These are phyloP conservation scores for Herpetotheres cachinnans DNA, from an alignment of 2,113 vertebrate species.

Conservation along the genomic window DNA sequence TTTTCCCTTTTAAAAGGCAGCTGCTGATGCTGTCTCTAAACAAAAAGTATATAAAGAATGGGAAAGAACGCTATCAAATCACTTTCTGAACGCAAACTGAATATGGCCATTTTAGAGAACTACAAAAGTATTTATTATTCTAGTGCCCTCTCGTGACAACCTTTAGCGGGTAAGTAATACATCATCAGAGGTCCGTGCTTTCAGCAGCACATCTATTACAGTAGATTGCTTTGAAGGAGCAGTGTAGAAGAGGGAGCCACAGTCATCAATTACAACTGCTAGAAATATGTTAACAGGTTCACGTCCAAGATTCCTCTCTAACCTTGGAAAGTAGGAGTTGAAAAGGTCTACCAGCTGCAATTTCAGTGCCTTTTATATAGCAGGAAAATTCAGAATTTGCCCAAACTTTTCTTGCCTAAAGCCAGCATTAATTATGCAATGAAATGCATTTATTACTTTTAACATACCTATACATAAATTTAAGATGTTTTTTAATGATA, in stretches of 20 bases:
- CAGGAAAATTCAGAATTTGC: not conserved
- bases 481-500: not conserved
- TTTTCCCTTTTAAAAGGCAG: not conserved
- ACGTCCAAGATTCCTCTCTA: not conserved
- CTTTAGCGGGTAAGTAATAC: slow-evolving; percentile 17
- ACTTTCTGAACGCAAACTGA: slow-evolving; percentile 11
- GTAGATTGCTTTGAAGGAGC: slow-evolving; percentile 8
- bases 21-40: not conserved
- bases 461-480: not conserved
- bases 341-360: not conserved
- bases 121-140: slow-evolving; percentile 18
- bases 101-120: not conserved
- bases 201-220: slow-evolving; percentile 13
- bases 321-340: not conserved
- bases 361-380: not conserved
- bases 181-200: slow-evolving; percentile 9
- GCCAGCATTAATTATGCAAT: not conserved
- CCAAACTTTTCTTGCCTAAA: not conserved
- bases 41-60: not conserved
- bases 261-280: slow-evolving; percentile 14
- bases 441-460: not conserved
- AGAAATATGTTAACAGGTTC: not conserved
- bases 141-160: not conserved
- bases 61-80: not conserved
- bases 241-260: not conserved